Evolutionary conservation across 2,113 vertebrate genomes (phyloP).

Genomic region (Agelaius phoeniceus): DNA sequence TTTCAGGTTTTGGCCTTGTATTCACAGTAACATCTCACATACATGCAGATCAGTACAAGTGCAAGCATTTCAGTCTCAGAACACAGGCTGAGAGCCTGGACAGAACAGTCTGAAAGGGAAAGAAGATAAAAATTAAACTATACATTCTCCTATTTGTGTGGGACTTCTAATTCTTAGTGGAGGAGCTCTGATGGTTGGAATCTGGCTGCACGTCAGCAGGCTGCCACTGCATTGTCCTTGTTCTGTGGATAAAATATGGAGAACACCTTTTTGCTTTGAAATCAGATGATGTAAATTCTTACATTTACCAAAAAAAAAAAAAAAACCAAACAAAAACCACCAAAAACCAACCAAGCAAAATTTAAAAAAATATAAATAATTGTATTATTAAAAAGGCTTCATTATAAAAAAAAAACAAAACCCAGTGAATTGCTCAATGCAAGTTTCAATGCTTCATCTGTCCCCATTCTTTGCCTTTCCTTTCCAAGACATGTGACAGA

Average conservation of each 20-base stretch:
- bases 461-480: not conserved
- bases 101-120: not conserved
- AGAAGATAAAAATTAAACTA: not conserved
- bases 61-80: not conserved
- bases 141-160: not conserved
- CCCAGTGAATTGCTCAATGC: not conserved
- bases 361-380: not conserved
- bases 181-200: not conserved
- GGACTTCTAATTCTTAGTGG: not conserved
- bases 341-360: not conserved
- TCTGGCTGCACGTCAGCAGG: rapidly evolving
- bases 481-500: not conserved
- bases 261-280: not conserved
- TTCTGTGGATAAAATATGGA: not conserved
- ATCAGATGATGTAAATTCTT: not conserved
- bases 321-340: too few species aligned
- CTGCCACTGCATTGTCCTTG: not conserved
- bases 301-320: not conserved
- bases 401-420: not conserved
- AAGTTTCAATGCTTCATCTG: not conserved
- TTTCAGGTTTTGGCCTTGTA: not conserved
- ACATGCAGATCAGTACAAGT: not conserved
- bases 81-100: not conserved
- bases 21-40: not conserved
- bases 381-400: not conserved